A percentile compares a stretch with the other conserved stretches of the same genome.
Evolutionary conservation across 2,888 invertebrate genomes (phyloP).

Genomic region (Cheilosia impressa): DNA sequence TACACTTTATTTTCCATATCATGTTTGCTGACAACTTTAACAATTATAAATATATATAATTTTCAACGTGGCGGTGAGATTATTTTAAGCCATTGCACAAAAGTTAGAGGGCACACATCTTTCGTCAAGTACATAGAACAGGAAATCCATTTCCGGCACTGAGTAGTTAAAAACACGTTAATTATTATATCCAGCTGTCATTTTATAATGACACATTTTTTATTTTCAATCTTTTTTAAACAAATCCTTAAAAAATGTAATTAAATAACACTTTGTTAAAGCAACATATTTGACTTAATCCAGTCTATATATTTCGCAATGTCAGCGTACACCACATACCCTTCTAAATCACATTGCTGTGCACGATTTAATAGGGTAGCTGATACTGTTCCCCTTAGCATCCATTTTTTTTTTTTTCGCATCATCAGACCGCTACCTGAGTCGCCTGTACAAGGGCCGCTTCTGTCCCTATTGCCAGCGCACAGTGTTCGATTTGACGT

Average conservation of each 20-base stretch:
- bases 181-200: neutral
- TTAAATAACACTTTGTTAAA: slow-evolving; percentile 17
- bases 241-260: neutral
- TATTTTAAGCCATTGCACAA: too few relatives aligned
- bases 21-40: too few relatives aligned
- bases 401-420: slow-evolving; percentile 82
- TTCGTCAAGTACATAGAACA: too few relatives aligned
- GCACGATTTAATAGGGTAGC: slow-evolving; percentile 81
- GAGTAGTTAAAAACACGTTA: too few relatives aligned
- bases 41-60: too few relatives aligned
- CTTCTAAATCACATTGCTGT: slow-evolving; percentile 85
- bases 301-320: slow-evolving; percentile 85
- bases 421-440: slow-evolving; percentile 87
- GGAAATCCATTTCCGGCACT: too few relatives aligned
- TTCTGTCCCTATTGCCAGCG: slow-evolving; percentile 81
- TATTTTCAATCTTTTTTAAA: neutral
- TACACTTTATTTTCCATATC: too few relatives aligned
- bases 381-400: slow-evolving; percentile 84
- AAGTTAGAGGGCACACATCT: too few relatives aligned
- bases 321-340: slow-evolving; percentile 88
- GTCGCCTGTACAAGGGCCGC: slow-evolving; percentile 84
- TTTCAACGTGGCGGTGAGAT: too few relatives aligned
- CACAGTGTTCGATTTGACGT: slow-evolving; percentile 80
- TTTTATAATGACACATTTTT: neutral
- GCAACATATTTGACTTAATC: slow-evolving; percentile 81